Evolutionary conservation across 2,888 invertebrate genomes (phyloP).

Genomic region (Lissocephala sabroskyi): DNA sequence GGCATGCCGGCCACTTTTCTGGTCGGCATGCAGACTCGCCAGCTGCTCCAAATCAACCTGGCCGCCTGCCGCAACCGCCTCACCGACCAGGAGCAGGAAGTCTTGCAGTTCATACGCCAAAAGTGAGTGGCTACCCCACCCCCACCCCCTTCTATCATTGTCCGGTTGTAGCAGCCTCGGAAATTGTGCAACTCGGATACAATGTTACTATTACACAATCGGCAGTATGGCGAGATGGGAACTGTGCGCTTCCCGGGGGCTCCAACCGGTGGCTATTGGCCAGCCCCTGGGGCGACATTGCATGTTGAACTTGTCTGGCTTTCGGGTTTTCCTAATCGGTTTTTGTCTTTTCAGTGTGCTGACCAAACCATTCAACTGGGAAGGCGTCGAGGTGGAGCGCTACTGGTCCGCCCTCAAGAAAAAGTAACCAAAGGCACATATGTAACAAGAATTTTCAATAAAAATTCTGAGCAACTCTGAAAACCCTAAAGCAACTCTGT

Average conservation of each 20-base stretch:
- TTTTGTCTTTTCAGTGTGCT: slow-evolving; percentile 67
- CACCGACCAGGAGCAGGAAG: slow-evolving; percentile 77
- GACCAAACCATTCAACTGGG: slow-evolving; percentile 75
- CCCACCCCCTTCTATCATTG: not conserved
- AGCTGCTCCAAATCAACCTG: slow-evolving; percentile 78
- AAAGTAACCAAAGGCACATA: slow-evolving; percentile 25
- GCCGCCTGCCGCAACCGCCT: slow-evolving; percentile 78
- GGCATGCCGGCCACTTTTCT: slow-evolving; percentile 81
- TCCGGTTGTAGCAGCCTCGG: slow-evolving; percentile 23
- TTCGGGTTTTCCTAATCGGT: not conserved
- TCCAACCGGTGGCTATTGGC: too few species aligned
- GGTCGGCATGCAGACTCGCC: slow-evolving; percentile 82
- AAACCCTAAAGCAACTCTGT: too few species aligned
- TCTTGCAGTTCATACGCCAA: slow-evolving; percentile 77
- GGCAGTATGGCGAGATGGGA: not conserved
- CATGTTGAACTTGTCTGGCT: slow-evolving; percentile 34
- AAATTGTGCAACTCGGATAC: slow-evolving; percentile 69
- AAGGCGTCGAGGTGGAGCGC: slow-evolving; percentile 76
- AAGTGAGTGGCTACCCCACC: slow-evolving; percentile 73
- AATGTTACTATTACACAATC: slow-evolving; percentile 52
- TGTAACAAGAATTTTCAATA: too few species aligned
- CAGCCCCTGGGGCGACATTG: slow-evolving; percentile 2
- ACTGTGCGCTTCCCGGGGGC: not conserved
- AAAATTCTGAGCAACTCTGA: too few species aligned
- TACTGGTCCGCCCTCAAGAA: slow-evolving; percentile 71